A percentile compares a stretch with the other conserved stretches of the same genome.
Evolutionary conservation across 2,888 invertebrate genomes (phyloP).

Genomic region (Argynnis bischoffii): DNA sequence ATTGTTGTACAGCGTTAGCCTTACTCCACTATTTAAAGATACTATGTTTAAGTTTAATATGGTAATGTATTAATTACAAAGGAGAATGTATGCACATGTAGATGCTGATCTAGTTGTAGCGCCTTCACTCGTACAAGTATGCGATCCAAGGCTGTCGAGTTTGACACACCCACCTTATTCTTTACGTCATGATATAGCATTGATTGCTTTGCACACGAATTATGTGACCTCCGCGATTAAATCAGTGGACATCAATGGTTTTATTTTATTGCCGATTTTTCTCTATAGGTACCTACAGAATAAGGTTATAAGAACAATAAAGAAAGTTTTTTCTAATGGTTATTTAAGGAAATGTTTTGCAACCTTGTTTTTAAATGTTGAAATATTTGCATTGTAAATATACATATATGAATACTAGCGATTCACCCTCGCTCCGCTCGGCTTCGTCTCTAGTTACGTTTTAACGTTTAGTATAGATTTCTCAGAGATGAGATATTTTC

Average conservation of each 20-base stretch:
- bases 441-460: too few species aligned
- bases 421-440: too few species aligned
- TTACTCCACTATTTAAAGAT: constrained; percentile 21
- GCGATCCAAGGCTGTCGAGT: constrained; percentile 40
- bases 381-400: too few species aligned
- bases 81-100: constrained; percentile 21
- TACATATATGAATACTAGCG: too few species aligned
- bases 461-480: too few species aligned
- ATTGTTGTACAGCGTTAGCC: constrained; percentile 6
- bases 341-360: too few species aligned
- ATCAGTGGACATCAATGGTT: neutral
- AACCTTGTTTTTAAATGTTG: too few species aligned
- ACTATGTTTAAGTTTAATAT: constrained; percentile 1
- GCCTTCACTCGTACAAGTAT: constrained; percentile 32
- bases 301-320: neutral
- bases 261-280: neutral
- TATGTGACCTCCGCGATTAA: constrained; percentile 24
- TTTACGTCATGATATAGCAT: constrained; percentile 33
- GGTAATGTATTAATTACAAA: constrained; percentile 20
- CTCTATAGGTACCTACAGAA: neutral
- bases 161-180: constrained; percentile 40
- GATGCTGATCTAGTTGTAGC: constrained; percentile 21
- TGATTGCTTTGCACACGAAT: constrained; percentile 24
- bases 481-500: too few species aligned
- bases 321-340: neutral